Conservation (phyloP, 2,797 vertebrate genomes). For the Hippoglossus hippoglossus region DNA sequence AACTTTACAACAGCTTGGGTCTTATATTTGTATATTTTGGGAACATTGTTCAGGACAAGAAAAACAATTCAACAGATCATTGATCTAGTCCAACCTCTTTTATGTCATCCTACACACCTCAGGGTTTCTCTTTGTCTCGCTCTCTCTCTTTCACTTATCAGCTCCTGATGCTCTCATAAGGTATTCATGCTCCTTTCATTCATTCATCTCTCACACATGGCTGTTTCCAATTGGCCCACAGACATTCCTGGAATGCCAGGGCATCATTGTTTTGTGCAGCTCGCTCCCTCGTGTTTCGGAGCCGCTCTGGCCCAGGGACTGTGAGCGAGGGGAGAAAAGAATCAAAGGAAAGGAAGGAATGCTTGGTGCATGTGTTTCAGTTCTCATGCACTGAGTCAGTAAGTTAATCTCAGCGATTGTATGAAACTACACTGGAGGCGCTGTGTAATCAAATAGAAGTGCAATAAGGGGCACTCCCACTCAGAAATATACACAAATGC, state of each 20-base stretch:
- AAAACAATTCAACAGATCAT: background rate
- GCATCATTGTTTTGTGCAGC: slow-evolving; percentile 54
- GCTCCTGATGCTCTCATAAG: slow-evolving; percentile 65
- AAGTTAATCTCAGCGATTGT: slow-evolving; percentile 16
- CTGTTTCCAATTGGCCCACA: slow-evolving; percentile 76
- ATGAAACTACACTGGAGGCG: slow-evolving; percentile 29
- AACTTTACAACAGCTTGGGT: background rate
- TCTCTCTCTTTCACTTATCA: slow-evolving; percentile 46
- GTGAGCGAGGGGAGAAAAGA: slow-evolving; percentile 4
- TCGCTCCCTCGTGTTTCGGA: slow-evolving; percentile 26
- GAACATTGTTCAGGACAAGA: too few species aligned
- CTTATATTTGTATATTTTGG: background rate
- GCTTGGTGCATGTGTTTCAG: background rate
- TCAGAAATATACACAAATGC: slow-evolving; percentile 1
- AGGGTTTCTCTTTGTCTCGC: background rate
- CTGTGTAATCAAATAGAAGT: slow-evolving; percentile 16
- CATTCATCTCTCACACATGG: slow-evolving; percentile 65
- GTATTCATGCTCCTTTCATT: slow-evolving; percentile 73
- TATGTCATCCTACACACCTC: background rate
- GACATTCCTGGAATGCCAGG: slow-evolving; percentile 73
- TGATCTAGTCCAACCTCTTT: background rate
- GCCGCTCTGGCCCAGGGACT: slow-evolving; percentile 22
- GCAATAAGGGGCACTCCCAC: slow-evolving; percentile 4
- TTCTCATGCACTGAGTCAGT: slow-evolving; percentile 9
- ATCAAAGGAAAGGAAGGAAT: background rate